Evolutionary conservation across 2,888 invertebrate genomes (phyloP).

Genomic region (Drosophila tanythrix): DNA sequence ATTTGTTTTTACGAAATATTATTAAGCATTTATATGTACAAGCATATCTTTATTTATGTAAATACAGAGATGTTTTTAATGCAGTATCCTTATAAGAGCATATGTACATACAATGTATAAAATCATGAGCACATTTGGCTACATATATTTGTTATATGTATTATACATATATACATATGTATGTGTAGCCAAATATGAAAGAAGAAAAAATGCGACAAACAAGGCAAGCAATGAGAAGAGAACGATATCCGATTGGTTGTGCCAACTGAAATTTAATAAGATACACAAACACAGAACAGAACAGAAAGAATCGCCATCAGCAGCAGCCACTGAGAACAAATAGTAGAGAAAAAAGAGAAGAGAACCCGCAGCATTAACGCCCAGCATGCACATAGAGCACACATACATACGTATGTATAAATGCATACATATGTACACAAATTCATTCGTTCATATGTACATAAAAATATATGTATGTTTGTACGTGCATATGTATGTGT

Average conservation of each 20-base stretch:
- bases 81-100: background rate
- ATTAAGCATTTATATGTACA: background rate
- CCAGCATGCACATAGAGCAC: constrained; percentile 27
- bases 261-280: constrained; percentile 72
- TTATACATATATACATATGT: background rate
- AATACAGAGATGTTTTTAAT: background rate
- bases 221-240: constrained; percentile 48
- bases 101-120: constrained; percentile 12
- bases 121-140: constrained; percentile 3
- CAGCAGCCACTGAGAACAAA: constrained; percentile 55
- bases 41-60: background rate
- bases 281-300: constrained; percentile 50
- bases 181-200: constrained; percentile 9
- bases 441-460: constrained; percentile 14
- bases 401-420: constrained; percentile 28
- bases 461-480: constrained; percentile 21
- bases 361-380: constrained; percentile 47
- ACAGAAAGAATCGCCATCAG: constrained; percentile 42
- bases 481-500: constrained; percentile 24
- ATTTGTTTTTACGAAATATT: background rate
- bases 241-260: constrained; percentile 80
- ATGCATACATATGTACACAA: constrained; percentile 10
- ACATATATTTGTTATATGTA: background rate
- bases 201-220: constrained; percentile 21
- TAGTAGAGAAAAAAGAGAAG: constrained; percentile 52